These are phyloP conservation scores for Drosophila albomicans DNA, from an alignment of 1,140 invertebrate genomes.

Conservation along the genomic window DNA sequence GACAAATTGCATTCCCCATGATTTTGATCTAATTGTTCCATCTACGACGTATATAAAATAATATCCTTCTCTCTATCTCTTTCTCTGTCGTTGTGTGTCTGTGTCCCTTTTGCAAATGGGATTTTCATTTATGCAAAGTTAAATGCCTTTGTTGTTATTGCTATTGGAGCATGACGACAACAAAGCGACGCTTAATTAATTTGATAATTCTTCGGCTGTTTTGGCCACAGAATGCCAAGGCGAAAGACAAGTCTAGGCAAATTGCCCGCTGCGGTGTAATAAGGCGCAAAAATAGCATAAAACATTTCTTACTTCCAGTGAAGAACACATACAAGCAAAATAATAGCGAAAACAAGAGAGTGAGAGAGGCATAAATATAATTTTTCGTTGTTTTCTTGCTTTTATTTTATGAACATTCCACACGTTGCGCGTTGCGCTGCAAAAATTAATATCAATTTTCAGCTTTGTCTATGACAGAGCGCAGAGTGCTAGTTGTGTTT, in stretches of 20 bases:
- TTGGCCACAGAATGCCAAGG: constrained; percentile 44
- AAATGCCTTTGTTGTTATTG: constrained; percentile 36
- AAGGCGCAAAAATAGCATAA: constrained; percentile 63
- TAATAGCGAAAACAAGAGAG: background rate
- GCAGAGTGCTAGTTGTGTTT: constrained; percentile 31
- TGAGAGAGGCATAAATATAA: constrained; percentile 26
- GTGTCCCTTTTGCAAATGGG: constrained; percentile 37
- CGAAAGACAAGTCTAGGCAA: constrained; percentile 47
- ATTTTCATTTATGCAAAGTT: constrained; percentile 56
- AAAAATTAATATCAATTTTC: constrained; percentile 81
- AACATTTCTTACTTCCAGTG: constrained; percentile 31
- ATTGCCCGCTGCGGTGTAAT: constrained; percentile 48
- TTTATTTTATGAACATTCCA: constrained; percentile 75
- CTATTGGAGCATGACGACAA: constrained; percentile 38
- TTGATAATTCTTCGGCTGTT: constrained; percentile 65
- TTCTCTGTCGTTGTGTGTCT: background rate
- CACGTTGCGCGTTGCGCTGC: constrained; percentile 22
- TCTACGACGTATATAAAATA: background rate
- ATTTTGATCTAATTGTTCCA: constrained; percentile 11
- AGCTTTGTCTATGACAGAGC: constrained; percentile 71
- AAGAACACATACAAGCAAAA: background rate
- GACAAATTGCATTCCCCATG: constrained; percentile 5
- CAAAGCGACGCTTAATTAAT: constrained; percentile 70
- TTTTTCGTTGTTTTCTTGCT: constrained; percentile 44
- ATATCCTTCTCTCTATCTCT: background rate